A percentile compares a stretch with the other conserved stretches of the same genome.
phyloP scores from a whole-genome alignment of 2,797 vertebrate species.

The Peromyscus melanophrys region DNA sequence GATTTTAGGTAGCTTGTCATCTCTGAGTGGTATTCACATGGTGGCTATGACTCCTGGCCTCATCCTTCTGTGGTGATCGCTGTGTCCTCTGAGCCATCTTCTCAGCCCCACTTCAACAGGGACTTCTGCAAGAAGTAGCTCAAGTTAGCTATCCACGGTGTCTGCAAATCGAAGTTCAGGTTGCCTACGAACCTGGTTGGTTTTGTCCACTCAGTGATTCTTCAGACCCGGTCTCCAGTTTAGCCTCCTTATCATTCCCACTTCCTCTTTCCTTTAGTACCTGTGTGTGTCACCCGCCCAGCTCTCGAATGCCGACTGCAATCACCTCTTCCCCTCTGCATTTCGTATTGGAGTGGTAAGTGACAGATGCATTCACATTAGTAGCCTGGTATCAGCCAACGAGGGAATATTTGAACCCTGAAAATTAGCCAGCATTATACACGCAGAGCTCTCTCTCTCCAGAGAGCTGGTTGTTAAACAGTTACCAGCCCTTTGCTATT shows the following conservation, averaged over 20 bases:
- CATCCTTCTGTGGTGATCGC: background rate
- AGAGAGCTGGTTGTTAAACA: conserved; percentile 32
- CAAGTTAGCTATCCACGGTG: background rate
- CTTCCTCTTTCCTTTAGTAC: background rate
- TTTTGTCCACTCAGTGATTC: background rate
- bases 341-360: background rate
- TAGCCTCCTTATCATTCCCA: background rate
- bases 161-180: background rate
- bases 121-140: background rate
- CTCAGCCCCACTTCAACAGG: background rate
- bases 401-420: background rate
- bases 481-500: background rate
- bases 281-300: background rate
- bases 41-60: background rate
- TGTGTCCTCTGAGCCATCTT: background rate
- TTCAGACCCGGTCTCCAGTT: background rate
- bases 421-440: conserved; percentile 24
- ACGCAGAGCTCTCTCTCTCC: background rate
- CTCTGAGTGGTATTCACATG: background rate
- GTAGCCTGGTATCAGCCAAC: background rate
- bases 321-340: background rate
- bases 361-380: too few relatives aligned
- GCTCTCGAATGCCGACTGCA: background rate
- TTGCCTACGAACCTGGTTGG: too few relatives aligned
- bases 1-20: background rate